These are phyloP conservation scores for Phallusia fumigata DNA, from an alignment of 23 tunicate species.

Conservation along the genomic window DNA sequence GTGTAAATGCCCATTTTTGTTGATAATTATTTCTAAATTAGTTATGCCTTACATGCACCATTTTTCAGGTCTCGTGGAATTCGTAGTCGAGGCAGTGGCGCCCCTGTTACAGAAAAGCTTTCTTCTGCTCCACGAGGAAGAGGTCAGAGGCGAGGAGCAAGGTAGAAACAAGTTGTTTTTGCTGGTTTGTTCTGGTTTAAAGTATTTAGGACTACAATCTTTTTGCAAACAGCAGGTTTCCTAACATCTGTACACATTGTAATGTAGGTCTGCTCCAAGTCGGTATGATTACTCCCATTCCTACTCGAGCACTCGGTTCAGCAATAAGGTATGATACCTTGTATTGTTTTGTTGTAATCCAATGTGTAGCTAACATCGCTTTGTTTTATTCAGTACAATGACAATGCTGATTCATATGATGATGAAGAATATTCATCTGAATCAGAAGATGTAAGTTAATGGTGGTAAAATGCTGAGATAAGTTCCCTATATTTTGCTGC, in stretches of 20 bases:
- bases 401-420: not conserved
- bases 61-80: not conserved
- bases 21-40: not conserved
- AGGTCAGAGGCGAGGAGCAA: constrained; percentile 26
- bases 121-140: constrained; percentile 8
- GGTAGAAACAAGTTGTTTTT: not conserved
- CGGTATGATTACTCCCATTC: not conserved
- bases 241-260: too few relatives aligned
- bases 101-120: not conserved
- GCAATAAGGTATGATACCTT: not conserved
- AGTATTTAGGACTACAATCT: not conserved
- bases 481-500: too few relatives aligned
- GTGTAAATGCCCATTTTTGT: too few relatives aligned
- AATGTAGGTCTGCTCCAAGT: not conserved
- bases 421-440: constrained; percentile 25
- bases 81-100: constrained; percentile 25
- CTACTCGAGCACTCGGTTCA: not conserved
- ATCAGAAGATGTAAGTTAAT: constrained; percentile 25
- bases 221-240: too few relatives aligned
- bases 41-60: not conserved
- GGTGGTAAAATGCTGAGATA: not conserved
- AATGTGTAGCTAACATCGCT: not conserved
- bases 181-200: not conserved
- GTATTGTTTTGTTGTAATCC: too few relatives aligned
- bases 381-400: not conserved